A percentile compares a stretch with the other conserved stretches of the same genome.
Conservation (phyloP, 2,113 vertebrate species). For the Butorides virescens region DNA sequence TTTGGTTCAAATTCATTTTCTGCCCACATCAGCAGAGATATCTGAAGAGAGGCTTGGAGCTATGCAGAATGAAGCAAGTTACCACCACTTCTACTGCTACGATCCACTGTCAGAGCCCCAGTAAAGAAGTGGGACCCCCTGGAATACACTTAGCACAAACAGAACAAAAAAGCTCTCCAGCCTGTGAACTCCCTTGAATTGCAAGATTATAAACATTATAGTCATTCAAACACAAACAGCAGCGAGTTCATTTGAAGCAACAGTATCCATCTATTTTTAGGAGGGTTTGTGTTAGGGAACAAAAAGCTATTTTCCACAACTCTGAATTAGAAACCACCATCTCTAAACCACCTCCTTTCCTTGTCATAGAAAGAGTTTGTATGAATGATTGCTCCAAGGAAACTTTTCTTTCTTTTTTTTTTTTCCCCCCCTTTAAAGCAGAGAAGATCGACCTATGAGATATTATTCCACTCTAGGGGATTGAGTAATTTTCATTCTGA, state of each 20-base stretch:
- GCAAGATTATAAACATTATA: not conserved
- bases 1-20: not conserved
- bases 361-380: not conserved
- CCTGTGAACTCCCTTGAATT: not conserved
- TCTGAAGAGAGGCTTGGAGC: not conserved
- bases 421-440: not conserved
- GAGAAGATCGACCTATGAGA: not conserved
- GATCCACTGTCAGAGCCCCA: not conserved
- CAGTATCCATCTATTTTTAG: not conserved
- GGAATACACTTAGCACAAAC: not conserved
- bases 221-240: not conserved
- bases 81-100: not conserved
- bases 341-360: not conserved
- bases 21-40: not conserved
- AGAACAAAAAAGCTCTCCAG: not conserved
- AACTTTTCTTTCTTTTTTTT: not conserved
- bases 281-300: not conserved
- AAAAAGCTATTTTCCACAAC: not conserved
- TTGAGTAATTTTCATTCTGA: not conserved
- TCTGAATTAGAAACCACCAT: not conserved
- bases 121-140: not conserved
- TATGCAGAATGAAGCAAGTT: not conserved
- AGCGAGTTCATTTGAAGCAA: not conserved
- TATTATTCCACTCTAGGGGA: not conserved
- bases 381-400: accelerated